Percentiles rank a stretch among this genome's conserved stretches.
Conservation (phyloP, 1,140 invertebrate species). For the Mylabris phalerata region DNA sequence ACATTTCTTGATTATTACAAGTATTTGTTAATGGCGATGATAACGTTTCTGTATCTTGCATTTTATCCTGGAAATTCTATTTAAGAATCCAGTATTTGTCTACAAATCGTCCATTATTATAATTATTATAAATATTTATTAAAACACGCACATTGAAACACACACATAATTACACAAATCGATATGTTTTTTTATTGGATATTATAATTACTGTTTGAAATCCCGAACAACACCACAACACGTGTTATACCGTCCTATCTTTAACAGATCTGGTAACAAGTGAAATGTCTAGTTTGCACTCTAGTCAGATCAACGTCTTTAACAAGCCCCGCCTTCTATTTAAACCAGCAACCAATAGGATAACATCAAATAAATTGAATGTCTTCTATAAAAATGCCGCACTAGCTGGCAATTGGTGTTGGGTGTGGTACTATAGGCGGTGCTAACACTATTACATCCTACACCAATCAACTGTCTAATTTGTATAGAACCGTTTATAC, state of each 20-base stretch:
- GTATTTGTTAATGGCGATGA: conserved; percentile 8
- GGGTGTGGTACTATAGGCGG: conserved; percentile 19
- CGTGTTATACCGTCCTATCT: conserved; percentile 33
- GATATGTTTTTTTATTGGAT: too few relatives aligned
- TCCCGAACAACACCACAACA: conserved; percentile 8
- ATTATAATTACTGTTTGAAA: too few relatives aligned
- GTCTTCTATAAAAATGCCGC: conserved; percentile 27
- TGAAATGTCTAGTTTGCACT: conserved; percentile 32
- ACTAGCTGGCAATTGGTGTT: conserved; percentile 23
- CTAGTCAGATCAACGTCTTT: conserved; percentile 23
- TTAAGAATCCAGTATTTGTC: too few relatives aligned
- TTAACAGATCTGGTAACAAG: conserved; percentile 39
- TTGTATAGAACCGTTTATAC: conserved; percentile 31
- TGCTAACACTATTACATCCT: conserved; percentile 9
- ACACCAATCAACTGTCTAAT: conserved; percentile 37
- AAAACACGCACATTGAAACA: too few relatives aligned
- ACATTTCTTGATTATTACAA: conserved; percentile 32
- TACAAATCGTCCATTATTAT: too few relatives aligned
- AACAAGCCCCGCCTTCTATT: conserved; percentile 21
- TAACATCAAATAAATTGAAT: conserved; percentile 14
- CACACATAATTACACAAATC: too few relatives aligned
- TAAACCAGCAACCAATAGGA: conserved; percentile 20
- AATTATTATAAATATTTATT: too few relatives aligned
- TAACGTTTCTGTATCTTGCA: conserved; percentile 37
- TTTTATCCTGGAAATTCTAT: conserved; percentile 17